Evolutionary conservation across 2,113 vertebrate genomes (phyloP), one percentile per base, ranked within the genome.

Genomic region (Stegastes partitus): DNA sequence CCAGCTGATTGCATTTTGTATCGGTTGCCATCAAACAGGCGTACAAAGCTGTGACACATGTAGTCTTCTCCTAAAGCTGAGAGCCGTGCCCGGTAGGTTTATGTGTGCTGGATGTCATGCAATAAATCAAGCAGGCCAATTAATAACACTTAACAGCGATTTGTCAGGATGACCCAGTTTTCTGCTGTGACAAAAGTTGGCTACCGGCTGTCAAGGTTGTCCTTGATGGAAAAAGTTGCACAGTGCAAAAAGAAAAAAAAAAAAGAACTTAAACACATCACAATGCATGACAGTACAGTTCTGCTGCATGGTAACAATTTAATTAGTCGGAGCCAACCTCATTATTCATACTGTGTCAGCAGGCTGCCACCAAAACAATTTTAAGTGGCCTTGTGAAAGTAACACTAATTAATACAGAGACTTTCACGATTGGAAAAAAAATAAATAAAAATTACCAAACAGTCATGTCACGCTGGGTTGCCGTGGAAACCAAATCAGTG

Each of bases 91-190:
- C 31, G 57, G 19, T 11, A 11, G 42, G 58, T 62, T 19, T 16
- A 23, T 18, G 18, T 22, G 39, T 42, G 55, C 39, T 72, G 47
- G 53, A 54, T 78, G 55, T 74, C 77, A 19, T 49, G 49, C 12
- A 50, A 69, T 69, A 77, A 1, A 77, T 68, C 53, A 21, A 42
- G 47, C 14, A 26, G 39, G 49, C 22, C 42, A 51, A 83, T 75
- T 1, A 81, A 76, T 81, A 70, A 23, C 1, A 78, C 72, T 77
- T 18, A 68, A 21, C 6, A 47, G 56, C 7, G 6, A 81, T 83
- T 76, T 68, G 44, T 85, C 4, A 77, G 59, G 57, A 23, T 76
- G 66, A 54, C 80, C 84, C 59, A 79, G 28, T 83, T 83, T n/a
- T 68, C 18, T 10, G 34, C 18, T 22, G n/a, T 59, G 65, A 62